Conservation (phyloP, 2,888 invertebrate species). For the Gryllus longicercus region DNA sequence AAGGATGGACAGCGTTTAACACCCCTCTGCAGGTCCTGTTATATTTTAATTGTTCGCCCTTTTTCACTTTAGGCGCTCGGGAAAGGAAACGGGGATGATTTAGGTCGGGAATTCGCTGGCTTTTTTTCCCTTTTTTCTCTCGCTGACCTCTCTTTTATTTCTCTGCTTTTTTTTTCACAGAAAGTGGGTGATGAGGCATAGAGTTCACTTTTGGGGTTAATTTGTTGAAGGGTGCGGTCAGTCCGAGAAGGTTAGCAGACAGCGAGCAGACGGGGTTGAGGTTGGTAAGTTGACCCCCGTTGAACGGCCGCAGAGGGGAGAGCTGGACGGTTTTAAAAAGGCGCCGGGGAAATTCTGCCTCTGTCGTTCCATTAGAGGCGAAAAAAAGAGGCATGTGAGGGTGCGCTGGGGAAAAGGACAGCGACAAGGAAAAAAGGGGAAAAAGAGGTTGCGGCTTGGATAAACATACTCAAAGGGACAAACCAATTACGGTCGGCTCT, state of each 20-base stretch:
- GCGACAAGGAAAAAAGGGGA: constrained; percentile 5
- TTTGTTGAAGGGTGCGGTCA: constrained; percentile 29
- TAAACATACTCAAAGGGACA: constrained; percentile 18
- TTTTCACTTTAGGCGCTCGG: neutral
- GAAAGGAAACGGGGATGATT: neutral
- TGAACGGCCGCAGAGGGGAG: neutral
- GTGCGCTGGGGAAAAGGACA: constrained; percentile 18
- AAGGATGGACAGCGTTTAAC: neutral
- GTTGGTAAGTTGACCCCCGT: constrained; percentile 23
- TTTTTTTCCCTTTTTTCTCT: neutral
- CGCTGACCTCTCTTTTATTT: constrained; percentile 22
- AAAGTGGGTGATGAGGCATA: constrained; percentile 30
- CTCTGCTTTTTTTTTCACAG: neutral
- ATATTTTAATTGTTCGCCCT: neutral
- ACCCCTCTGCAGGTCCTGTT: neutral
- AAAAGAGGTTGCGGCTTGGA: neutral
- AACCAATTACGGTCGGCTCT: constrained; percentile 1
- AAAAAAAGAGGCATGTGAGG: constrained; percentile 12
- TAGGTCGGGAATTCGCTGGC: neutral
- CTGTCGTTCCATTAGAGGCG: constrained; percentile 21
- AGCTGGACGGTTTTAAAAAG: constrained; percentile 20
- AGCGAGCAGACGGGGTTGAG: constrained; percentile 22
- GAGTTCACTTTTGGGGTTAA: constrained; percentile 30
- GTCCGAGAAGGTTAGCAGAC: constrained; percentile 21
- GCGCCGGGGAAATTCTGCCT: constrained; percentile 11